Percentiles rank a stretch among this genome's conserved stretches.
Evolutionary conservation across 2,797 vertebrate species (phyloP).

Genomic region (Hypotaenidia okinawae): DNA sequence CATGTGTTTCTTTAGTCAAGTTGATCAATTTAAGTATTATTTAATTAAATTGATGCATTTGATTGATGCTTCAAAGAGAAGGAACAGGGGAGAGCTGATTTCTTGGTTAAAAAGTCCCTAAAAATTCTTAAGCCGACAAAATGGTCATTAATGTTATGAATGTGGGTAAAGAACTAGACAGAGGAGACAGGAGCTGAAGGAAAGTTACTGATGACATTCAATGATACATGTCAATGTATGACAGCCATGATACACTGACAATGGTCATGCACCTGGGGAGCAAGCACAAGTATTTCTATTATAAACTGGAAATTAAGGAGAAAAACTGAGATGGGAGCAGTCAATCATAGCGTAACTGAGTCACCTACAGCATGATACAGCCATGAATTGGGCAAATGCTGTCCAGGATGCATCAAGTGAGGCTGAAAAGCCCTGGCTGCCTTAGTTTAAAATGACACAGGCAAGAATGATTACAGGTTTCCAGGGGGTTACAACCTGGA

Average conservation of each 20-base stretch:
- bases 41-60: background rate
- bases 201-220: background rate
- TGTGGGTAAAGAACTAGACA: background rate
- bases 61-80: background rate
- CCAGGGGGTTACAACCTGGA: background rate
- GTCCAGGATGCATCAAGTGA: background rate
- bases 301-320: background rate
- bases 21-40: background rate
- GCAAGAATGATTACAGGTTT: background rate
- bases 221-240: background rate
- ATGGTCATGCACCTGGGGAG: background rate
- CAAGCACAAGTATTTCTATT: background rate
- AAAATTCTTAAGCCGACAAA: background rate
- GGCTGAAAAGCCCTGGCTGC: background rate
- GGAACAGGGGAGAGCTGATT: background rate
- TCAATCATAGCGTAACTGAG: background rate
- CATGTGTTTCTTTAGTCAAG: background rate
- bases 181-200: background rate
- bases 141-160: background rate
- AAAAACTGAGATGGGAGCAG: background rate
- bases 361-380: background rate
- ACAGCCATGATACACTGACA: background rate
- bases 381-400: background rate
- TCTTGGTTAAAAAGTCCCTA: background rate
- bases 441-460: background rate